Conservation (phyloP, 2,888 invertebrate species). For the Geophilus truncorum region DNA sequence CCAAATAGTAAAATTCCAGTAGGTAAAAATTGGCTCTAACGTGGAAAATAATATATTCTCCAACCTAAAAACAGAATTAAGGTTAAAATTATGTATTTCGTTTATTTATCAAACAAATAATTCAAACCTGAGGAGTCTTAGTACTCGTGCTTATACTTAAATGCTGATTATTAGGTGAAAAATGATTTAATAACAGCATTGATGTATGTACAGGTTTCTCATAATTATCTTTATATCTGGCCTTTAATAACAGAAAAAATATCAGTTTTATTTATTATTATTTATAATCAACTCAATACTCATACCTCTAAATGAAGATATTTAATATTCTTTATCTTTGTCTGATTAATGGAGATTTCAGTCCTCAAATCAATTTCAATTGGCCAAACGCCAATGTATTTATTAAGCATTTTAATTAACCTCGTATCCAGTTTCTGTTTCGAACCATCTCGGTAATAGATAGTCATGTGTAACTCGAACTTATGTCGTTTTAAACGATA, state of each 20-base stretch:
- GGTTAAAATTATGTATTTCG: background rate
- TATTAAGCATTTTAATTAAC: slow-evolving; percentile 60
- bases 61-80: slow-evolving; percentile 58
- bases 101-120: background rate
- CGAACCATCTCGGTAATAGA: slow-evolving; percentile 53
- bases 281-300: slow-evolving; percentile 29
- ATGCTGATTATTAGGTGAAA: slow-evolving; percentile 74
- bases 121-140: slow-evolving; percentile 61
- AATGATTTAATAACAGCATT: slow-evolving; percentile 67
- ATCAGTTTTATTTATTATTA: background rate
- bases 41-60: slow-evolving; percentile 91
- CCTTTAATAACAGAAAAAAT: slow-evolving; percentile 46
- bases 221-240: slow-evolving; percentile 62
- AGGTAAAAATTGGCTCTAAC: slow-evolving; percentile 86
- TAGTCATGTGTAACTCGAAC: slow-evolving; percentile 39
- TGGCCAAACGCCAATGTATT: slow-evolving; percentile 73
- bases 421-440: slow-evolving; percentile 60
- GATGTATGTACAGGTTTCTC: slow-evolving; percentile 65
- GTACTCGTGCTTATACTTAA: slow-evolving; percentile 83
- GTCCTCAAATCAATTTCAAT: slow-evolving; percentile 68
- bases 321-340: slow-evolving; percentile 39
- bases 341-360: slow-evolving; percentile 54
- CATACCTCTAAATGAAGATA: slow-evolving; percentile 38
- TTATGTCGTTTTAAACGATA: slow-evolving; percentile 54
- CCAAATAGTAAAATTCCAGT: slow-evolving; percentile 81